Evolutionary conservation across 2,888 invertebrate genomes (phyloP), one percentile per base, ranked within the genome.

Genomic region (Platycheirus albimanus): DNA sequence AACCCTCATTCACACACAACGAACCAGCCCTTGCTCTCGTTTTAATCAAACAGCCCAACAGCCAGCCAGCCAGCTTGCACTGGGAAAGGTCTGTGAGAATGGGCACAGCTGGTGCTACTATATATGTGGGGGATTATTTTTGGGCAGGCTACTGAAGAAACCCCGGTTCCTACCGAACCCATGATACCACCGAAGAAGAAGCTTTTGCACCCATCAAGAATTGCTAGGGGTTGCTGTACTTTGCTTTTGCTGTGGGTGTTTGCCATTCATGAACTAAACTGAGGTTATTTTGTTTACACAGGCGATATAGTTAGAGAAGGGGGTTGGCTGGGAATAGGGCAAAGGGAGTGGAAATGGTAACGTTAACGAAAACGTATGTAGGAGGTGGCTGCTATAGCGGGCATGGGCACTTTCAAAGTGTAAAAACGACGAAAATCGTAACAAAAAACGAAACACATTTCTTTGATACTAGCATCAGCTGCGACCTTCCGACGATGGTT

Each of bases 401-500:
- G 58, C 38, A 28, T 36, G 36, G 19, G 54, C 71, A 49, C 54
- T 74, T 78, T 74, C 74, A 69, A 78, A 83, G 83, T 78, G 78
- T 74, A 78, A 78, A 78, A 83, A 83, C 78, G 83, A 72, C 72
- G 45, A 72, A 72, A 81, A 17, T 67, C 43, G 7, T 43, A 67
- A 83, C 81, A 83, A 77, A 83, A 81, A 83, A 72, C 71, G 77
- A 78, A 83, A 83, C 83, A 83, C 83, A 78, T 83, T 83, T 83
- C 83, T 83, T 83, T 78, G 83, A 83, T 83, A 83, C 74, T 83
- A 83, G 83, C 78, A 83, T 69, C 83, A 83, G 83, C 83, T 83
- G 83, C 78, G 72, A 74, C 83, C 83, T 83, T 83, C 78, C 74
- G 41, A 58, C 43, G 61, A 30, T 61, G 61, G 43, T 61, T 61